These are phyloP conservation scores for Brachylomia viminalis DNA, from an alignment of 2,888 invertebrate species.

Conservation along the genomic window DNA sequence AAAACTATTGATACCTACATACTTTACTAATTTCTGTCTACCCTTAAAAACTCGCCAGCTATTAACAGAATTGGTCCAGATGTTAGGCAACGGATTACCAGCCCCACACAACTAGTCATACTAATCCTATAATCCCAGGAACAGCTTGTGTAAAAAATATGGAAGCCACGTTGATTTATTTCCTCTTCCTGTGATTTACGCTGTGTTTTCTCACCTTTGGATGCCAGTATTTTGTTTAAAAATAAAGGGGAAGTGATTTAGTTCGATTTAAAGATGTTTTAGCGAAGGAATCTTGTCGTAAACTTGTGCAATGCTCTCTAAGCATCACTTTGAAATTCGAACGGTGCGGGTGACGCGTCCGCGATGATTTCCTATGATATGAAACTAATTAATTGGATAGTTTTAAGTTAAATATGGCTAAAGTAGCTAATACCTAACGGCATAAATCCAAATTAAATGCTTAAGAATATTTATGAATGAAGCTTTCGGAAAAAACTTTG, in stretches of 20 bases:
- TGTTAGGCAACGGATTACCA: slow-evolving; percentile 55
- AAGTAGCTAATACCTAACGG: no score
- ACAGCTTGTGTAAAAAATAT: slow-evolving; percentile 59
- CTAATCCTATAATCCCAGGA: slow-evolving; percentile 61
- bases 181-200: slow-evolving; percentile 70
- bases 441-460: no score
- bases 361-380: neutral
- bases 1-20: neutral
- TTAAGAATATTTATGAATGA: no score
- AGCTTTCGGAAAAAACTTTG: neutral
- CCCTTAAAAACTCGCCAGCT: slow-evolving; percentile 56
- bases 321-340: neutral
- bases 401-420: no score
- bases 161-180: slow-evolving; percentile 62
- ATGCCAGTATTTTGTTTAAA: slow-evolving; percentile 24
- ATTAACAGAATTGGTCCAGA: slow-evolving; percentile 65
- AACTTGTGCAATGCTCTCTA: neutral
- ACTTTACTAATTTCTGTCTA: neutral
- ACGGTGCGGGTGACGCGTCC: no score
- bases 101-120: slow-evolving; percentile 46
- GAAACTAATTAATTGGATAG: neutral
- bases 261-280: slow-evolving; percentile 22
- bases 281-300: neutral
- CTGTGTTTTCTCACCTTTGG: slow-evolving; percentile 71
- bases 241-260: slow-evolving; percentile 43